Conservation (phyloP, 2,888 invertebrate genomes). For the Aplocera efformata region DNA sequence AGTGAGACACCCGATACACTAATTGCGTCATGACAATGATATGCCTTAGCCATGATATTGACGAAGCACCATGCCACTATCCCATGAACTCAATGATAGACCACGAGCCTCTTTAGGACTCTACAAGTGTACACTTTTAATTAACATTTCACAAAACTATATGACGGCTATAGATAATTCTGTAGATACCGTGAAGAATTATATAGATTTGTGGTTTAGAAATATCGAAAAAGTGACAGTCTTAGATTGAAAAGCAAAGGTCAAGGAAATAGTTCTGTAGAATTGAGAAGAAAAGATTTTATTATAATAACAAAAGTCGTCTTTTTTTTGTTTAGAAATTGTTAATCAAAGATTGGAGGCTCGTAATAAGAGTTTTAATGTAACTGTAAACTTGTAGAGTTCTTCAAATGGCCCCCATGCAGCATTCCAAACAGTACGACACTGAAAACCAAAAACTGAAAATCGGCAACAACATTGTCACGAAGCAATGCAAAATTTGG, state of each 20-base stretch:
- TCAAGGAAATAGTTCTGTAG: no score
- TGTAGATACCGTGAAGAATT: no score
- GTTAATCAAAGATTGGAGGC: no score
- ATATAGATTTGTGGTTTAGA: no score
- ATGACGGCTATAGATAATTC: no score
- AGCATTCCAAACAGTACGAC: conserved; percentile 68
- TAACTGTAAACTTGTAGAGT: conserved; percentile 8
- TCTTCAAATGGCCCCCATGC: conserved; percentile 49
- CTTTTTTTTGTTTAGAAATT: no score
- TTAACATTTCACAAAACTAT: conserved; percentile 1
- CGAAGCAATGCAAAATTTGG: conserved; percentile 71
- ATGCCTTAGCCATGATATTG: conserved; percentile 78
- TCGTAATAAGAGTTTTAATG: no score
- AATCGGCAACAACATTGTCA: conserved; percentile 79
- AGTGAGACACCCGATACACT: conserved; percentile 60
- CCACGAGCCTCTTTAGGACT: conserved; percentile 9
- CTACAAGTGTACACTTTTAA: conserved; percentile 27
- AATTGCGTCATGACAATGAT: conserved; percentile 80
- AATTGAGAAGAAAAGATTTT: no score
- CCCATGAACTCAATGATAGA: conserved; percentile 28
- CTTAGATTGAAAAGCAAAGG: no score
- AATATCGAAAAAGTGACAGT: no score
- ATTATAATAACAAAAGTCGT: no score
- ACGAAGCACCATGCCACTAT: conserved; percentile 71
- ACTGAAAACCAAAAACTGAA: conserved; percentile 72